Evolutionary conservation across 2,113 vertebrate species (phyloP), one percentile per base, ranked within the genome.

Genomic region (Rutilus rutilus): DNA sequence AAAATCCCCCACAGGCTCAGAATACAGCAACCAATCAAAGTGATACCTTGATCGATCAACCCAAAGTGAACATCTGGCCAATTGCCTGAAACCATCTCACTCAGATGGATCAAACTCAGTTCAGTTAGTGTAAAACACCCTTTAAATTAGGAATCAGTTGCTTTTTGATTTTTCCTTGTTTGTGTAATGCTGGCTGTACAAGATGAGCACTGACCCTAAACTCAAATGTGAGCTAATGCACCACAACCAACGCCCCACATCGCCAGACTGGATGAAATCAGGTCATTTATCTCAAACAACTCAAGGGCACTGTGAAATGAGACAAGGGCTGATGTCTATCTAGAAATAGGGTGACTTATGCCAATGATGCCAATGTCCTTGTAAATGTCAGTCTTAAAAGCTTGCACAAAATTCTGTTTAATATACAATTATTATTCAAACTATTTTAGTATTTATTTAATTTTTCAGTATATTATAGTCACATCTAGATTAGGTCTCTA

Each of bases 31-130:
- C n/a, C 6, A 45, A 75, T 76, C 27, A 33, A 78, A 23, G 73
- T 27, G 4, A 71, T 36, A 73, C n/a, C 80, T 74, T 78, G 62
- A 69, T 39, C 75, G 6, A 60, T 84, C 64, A 25, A 36, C 9
- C 74, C 5, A 1, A 12, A 45, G 64, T 19, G 21, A 52, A n/a
- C 30, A 42, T 27, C 19, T 57, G 50, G 14, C 42, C 25, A 23
- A 65, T 10, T 59, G 47, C 7, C 7, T 9, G 4, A 21, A 9
- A 67, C 30, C 62, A 67, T 19, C 36, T 19, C 11, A 23, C 67
- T 71, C 36, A 42, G 21, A 73, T 39, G 33, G 14, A 65, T 19
- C 27, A 39, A 71, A 42, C 9, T 42, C 4, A n/a, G 69, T 73
- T 73, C 33, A 73, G 25, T 64, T 64, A 64, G 25, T 17, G 62